Evolutionary conservation across 1,140 invertebrate genomes (phyloP).

Genomic region (Papilio polytes): DNA sequence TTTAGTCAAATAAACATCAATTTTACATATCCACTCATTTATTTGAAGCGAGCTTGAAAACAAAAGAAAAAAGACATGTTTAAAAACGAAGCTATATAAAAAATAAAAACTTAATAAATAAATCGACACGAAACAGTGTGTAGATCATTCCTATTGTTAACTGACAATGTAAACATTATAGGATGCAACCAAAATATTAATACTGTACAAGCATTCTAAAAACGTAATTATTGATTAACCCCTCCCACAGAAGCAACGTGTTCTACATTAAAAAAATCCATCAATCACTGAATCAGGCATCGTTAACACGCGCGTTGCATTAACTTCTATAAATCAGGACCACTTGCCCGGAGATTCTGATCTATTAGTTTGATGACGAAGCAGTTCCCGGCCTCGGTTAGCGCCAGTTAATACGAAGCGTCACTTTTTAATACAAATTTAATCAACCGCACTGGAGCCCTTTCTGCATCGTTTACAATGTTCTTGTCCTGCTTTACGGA

Average conservation of each 20-base stretch:
- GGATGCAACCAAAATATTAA: not conserved
- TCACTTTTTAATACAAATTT: conserved; percentile 82
- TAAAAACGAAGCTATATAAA: too few relatives aligned
- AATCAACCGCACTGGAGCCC: conserved; percentile 74
- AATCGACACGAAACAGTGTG: not conserved
- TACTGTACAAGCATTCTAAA: not conserved
- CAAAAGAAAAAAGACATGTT: not conserved
- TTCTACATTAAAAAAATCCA: conserved; percentile 70
- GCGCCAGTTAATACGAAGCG: conserved; percentile 76
- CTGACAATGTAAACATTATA: not conserved
- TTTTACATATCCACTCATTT: not conserved
- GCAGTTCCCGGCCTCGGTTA: conserved; percentile 64
- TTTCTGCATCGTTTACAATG: conserved; percentile 72
- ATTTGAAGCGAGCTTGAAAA: not conserved
- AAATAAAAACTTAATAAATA: not conserved
- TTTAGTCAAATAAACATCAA: not conserved
- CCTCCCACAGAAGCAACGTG: conserved; percentile 68
- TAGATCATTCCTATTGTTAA: not conserved
- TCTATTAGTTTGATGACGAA: conserved; percentile 79
- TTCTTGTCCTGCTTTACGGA: conserved; percentile 71
- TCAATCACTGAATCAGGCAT: conserved; percentile 79
- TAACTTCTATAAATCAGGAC: conserved; percentile 70
- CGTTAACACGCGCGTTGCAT: conserved; percentile 75
- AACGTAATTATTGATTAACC: conserved; percentile 54
- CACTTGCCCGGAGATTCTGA: conserved; percentile 78